These are phyloP conservation scores for Silurus glanis DNA, from an alignment of 2,113 vertebrate species.

Conservation along the genomic window DNA sequence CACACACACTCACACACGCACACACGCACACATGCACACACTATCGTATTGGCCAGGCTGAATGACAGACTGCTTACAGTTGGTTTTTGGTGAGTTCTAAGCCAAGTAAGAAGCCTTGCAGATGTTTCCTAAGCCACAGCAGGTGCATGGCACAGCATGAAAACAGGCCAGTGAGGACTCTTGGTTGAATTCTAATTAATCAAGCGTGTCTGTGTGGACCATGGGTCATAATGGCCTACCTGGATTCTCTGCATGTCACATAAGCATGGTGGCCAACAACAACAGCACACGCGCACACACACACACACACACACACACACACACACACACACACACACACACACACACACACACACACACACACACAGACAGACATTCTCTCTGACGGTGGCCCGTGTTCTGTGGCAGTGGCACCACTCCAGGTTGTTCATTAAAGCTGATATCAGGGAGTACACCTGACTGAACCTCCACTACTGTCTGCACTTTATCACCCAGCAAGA, in stretches of 20 bases:
- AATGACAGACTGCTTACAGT: slow-evolving; percentile 26
- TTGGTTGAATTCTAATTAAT: slow-evolving; percentile 64
- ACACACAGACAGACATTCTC: slow-evolving; percentile 49
- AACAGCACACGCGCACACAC: slow-evolving; percentile 21
- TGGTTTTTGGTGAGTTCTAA: neutral
- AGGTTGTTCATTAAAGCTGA: slow-evolving; percentile 71
- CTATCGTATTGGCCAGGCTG: neutral
- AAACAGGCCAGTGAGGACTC: slow-evolving; percentile 54
- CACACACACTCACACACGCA: slow-evolving; percentile 1
- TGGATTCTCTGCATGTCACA: slow-evolving; percentile 62
- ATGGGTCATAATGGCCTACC: slow-evolving; percentile 58
- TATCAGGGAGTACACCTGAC: slow-evolving; percentile 70
- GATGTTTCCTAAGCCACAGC: slow-evolving; percentile 55
- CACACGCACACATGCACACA: neutral
- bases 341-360: slow-evolving; percentile 52
- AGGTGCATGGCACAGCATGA: slow-evolving; percentile 64
- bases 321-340: slow-evolving; percentile 31
- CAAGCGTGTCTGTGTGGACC: slow-evolving; percentile 52
- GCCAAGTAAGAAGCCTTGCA: slow-evolving; percentile 43
- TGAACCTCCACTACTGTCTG: slow-evolving; percentile 67
- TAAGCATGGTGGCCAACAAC: slow-evolving; percentile 45
- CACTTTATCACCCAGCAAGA: slow-evolving; percentile 66
- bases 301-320: slow-evolving; percentile 30
- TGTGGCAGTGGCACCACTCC: slow-evolving; percentile 64
- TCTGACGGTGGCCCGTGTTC: slow-evolving; percentile 59